These are phyloP conservation scores for Crypturellus tataupa DNA, from an alignment of 2,797 vertebrate species.

Conservation along the genomic window DNA sequence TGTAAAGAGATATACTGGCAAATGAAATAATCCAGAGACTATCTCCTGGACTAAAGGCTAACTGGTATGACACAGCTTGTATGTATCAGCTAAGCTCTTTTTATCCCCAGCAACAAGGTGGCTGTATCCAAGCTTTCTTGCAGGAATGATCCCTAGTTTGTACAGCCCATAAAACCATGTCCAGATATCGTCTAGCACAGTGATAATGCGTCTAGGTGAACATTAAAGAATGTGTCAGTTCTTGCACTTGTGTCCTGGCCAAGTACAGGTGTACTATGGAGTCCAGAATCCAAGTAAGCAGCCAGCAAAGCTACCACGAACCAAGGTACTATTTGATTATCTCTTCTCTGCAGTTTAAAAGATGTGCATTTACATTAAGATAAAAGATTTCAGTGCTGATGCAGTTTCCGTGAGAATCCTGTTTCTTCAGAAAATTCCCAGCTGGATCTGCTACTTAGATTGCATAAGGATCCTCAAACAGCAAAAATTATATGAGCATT, in stretches of 20 bases:
- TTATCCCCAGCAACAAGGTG: neutral
- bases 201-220: neutral
- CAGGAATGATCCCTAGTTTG: neutral
- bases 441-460: neutral
- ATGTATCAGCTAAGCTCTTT: neutral
- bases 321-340: neutral
- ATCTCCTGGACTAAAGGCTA: neutral
- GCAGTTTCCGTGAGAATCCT: neutral
- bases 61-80: neutral
- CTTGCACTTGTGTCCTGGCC: neutral
- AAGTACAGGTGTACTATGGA: neutral
- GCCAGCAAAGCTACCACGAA: neutral
- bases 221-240: neutral
- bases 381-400: neutral
- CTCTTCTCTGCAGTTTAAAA: neutral
- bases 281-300: neutral
- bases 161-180: neutral
- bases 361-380: neutral
- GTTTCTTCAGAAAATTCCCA: neutral
- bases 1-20: neutral
- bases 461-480: neutral
- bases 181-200: accelerated
- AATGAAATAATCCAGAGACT: neutral
- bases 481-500: neutral
- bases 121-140: neutral